Base-by-base conservation (phyloP, 37 sponge, comb jelly and placozoan genomes). In the Crambe crambe region DNA sequence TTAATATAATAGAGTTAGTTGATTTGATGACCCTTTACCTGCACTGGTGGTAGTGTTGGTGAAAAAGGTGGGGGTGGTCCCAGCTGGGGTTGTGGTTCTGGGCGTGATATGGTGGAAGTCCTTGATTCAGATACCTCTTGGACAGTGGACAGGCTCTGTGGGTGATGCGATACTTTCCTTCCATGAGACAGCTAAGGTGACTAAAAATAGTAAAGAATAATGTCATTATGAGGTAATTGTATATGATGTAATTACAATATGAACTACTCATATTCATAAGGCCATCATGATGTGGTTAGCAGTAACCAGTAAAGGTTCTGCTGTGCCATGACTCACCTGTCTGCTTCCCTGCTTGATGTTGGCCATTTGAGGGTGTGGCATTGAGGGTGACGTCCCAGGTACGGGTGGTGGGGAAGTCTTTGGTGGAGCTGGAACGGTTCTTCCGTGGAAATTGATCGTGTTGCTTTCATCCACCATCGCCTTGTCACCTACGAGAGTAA, bases 21-120 rank as follows among this genome's bases (percentile, higher is more conserved):
- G 27, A 60, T 26, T 22, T 26, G 6, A 60, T 25, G 6, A 12
- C 51, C 12, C 4, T n/a, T 4, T 22, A 21, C 21, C 17, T 60
- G 61, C 17, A 21, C 21, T 20, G 37, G 61, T 32, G 61, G 78
- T 56, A 2, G 59, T 18, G 69, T 58, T 36, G 82, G 73, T 75
- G 69, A 66, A 32, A 83, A 74, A 25, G 41, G 37, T 2, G 83
- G 68, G 1, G 83, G 83, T 20, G 83, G 68, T 56, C 72, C 65
- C 10, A 34, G 12, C n/a, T 20, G 61, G 27, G 56, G 69, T 0
- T 44, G 72, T 34, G 61, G 56, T 10, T 25, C 22, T 10, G 80
- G 57, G 1, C 76, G 76, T 1, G 58, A 66, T 29, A 70, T 68
- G 1, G 70, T 66, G 8, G 87, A 78, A 2, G 74, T 81, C 23